phyloP scores from a whole-genome alignment of 2,888 invertebrate species.

The Falcaria lacertinaria region DNA sequence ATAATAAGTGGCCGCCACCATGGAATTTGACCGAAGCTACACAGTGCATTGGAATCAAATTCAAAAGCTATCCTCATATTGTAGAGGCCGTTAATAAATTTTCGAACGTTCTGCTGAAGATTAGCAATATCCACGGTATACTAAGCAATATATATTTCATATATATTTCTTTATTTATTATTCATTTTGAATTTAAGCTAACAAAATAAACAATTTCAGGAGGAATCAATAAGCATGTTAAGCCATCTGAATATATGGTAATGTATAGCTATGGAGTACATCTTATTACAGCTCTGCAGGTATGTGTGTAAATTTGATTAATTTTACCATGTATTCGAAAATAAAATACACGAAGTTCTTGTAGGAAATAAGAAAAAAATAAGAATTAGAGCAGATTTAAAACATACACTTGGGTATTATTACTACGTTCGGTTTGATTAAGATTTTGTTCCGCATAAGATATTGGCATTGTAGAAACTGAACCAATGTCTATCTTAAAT shows the following conservation, averaged over 20 bases:
- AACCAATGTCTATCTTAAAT: no score
- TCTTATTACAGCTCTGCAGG: constrained; percentile 67
- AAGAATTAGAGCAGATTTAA: no score
- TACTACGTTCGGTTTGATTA: no score
- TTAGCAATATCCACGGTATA: constrained; percentile 50
- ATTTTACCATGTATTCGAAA: no score
- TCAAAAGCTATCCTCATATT: constrained; percentile 27
- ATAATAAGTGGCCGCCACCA: constrained; percentile 41
- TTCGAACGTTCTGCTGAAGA: constrained; percentile 33
- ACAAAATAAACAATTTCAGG: constrained; percentile 42
- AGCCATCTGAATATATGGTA: constrained; percentile 70
- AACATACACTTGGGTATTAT: background rate
- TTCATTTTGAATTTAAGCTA: background rate
- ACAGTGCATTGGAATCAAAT: constrained; percentile 49
- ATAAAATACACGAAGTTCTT: no score
- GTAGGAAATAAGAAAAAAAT: no score
- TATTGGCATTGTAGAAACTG: no score
- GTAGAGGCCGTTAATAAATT: constrained; percentile 44
- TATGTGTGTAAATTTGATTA: constrained; percentile 26
- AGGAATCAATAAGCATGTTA: constrained; percentile 62
- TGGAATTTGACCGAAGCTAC: constrained; percentile 58
- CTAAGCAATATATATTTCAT: constrained; percentile 8
- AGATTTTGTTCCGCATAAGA: no score
- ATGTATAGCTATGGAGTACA: constrained; percentile 75
- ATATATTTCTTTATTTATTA: background rate